phyloP scores from a whole-genome alignment of 2,113 vertebrate species.

The Tetrax tetrax region DNA sequence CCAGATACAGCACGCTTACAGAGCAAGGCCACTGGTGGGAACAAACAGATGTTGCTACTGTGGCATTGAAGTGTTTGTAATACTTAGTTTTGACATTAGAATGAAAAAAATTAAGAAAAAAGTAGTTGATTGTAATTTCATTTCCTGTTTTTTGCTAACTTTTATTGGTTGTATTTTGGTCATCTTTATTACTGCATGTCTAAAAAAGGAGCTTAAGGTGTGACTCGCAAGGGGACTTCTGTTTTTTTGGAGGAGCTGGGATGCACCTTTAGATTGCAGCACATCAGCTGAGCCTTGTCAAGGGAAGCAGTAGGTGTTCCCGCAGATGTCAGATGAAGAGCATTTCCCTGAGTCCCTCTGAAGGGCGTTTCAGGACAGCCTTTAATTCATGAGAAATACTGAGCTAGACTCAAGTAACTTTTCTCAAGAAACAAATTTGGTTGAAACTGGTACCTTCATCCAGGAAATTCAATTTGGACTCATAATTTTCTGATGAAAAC shows the following conservation, averaged over 20 bases:
- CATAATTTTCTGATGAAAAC: background rate
- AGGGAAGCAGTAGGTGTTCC: background rate
- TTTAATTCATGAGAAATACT: background rate
- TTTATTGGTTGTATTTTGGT: background rate
- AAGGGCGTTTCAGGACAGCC: conserved; percentile 5
- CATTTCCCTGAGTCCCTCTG: background rate
- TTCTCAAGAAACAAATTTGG: background rate
- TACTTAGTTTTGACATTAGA: background rate
- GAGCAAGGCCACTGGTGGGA: background rate
- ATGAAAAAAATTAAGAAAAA: background rate
- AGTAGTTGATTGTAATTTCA: background rate
- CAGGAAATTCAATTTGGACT: background rate
- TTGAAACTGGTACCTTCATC: background rate
- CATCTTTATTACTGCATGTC: background rate
- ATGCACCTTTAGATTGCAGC: background rate
- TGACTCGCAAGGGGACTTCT: background rate
- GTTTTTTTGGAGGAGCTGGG: background rate
- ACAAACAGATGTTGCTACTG: background rate
- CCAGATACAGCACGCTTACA: background rate
- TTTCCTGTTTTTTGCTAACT: background rate
- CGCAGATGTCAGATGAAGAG: background rate
- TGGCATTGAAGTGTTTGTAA: background rate
- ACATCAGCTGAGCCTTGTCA: background rate
- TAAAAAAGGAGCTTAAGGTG: background rate
- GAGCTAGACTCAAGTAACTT: background rate